A percentile compares a stretch with the other conserved stretches of the same genome.
Conservation (phyloP, 2,113 vertebrate species). For the Macaca fascicularis region T2T-MFA8v1.1 NC_088375.1:43703501-43704000, state of each 20-base stretch:
- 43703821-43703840: slow-evolving; percentile 44
- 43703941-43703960: not conserved
- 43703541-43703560: slow-evolving; percentile 74
- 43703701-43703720: slow-evolving; percentile 66
- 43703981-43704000: slow-evolving; percentile 37
- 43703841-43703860: slow-evolving; percentile 59
- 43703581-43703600: slow-evolving; percentile 19
- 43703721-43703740: slow-evolving; percentile 4
- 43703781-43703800: slow-evolving; percentile 28
- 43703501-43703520: slow-evolving; percentile 40
- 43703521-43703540: slow-evolving; percentile 31
- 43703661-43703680: slow-evolving; percentile 87
- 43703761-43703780: slow-evolving; percentile 47
- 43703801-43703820: not conserved
- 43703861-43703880: slow-evolving; percentile 63
- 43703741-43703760: slow-evolving; percentile 36
- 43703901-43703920: slow-evolving; percentile 41
- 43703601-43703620: not conserved
- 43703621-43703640: not conserved
- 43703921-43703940: slow-evolving; percentile 68
- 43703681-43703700: slow-evolving; percentile 67
- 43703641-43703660: slow-evolving; percentile 56
- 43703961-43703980: not conserved
- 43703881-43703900: slow-evolving; percentile 51
- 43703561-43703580: slow-evolving; percentile 43